Conservation (phyloP, 2,797 vertebrate species). For the Eupleurogrammus muticus region DNA sequence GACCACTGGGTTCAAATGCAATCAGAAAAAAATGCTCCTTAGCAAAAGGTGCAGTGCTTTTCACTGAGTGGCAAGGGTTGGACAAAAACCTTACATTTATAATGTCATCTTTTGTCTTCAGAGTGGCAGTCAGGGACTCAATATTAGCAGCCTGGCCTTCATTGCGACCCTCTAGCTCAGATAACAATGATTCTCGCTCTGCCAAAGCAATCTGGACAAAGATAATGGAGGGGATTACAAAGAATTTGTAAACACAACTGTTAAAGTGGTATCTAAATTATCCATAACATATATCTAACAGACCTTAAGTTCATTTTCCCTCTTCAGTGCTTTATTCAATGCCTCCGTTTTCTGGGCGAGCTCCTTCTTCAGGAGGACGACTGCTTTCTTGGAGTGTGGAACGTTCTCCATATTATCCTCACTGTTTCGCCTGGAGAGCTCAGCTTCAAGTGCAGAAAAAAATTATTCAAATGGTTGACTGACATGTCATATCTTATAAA, state of each 20-base stretch:
- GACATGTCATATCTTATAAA: slow-evolving; percentile 7
- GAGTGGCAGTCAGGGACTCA: slow-evolving; percentile 79
- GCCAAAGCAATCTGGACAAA: slow-evolving; percentile 77
- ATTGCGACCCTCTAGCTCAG: slow-evolving; percentile 76
- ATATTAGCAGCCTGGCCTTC: slow-evolving; percentile 79
- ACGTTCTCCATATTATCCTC: slow-evolving; percentile 73
- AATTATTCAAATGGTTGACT: slow-evolving; percentile 22
- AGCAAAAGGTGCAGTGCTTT: slow-evolving; percentile 13
- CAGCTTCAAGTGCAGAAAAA: slow-evolving; percentile 66
- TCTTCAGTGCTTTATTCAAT: slow-evolving; percentile 83
- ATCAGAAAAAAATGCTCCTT: slow-evolving; percentile 24
- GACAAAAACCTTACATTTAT: slow-evolving; percentile 75
- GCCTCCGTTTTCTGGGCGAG: slow-evolving; percentile 82
- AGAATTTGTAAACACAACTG: not conserved
- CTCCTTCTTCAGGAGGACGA: slow-evolving; percentile 82
- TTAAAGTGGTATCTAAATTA: not conserved
- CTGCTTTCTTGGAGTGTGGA: slow-evolving; percentile 70
- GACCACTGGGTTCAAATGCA: not conserved
- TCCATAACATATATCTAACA: slow-evolving; percentile 17
- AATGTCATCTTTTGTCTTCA: slow-evolving; percentile 85
- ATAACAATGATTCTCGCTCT: slow-evolving; percentile 77
- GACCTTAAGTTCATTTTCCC: slow-evolving; percentile 86
- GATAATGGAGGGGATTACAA: not conserved
- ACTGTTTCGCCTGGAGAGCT: slow-evolving; percentile 74
- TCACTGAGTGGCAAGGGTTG: not conserved